Base-by-base conservation (phyloP, 2,797 vertebrate species). In the Sebastes paucispinis region DNA sequence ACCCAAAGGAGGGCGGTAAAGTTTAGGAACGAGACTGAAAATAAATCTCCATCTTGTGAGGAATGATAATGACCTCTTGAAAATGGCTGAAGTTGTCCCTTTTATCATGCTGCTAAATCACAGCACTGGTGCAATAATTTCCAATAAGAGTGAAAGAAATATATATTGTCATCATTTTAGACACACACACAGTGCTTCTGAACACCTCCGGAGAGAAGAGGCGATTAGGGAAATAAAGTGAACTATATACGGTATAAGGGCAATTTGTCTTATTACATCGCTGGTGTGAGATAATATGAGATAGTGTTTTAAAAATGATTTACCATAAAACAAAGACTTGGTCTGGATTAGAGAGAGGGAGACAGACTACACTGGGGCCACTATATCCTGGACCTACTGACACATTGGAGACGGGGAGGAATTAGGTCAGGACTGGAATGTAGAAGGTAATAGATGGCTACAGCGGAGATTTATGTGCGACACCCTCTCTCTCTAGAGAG, bases 361-460 rank as follows among this genome's bases (percentile, higher is more conserved):
- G 80, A 77, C 66, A 43, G 83, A 84, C 82, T 67, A 79, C 80
- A 70, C 24, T 52, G 69, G 50, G 78, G 67, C 81, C 86, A 85
- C 85, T 93, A 86, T 87, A 89, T 92, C 87, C 85, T 83, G 84
- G 85, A 91, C 92, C 90, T 89, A 91, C 88, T 92, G 92, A 93
- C 92, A 92, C 91, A 82, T 88, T 80, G 89, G 87, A 88, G 89
- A 91, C 80, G 66, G 69, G 88, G 81, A 92, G 86, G 87, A 93
- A 92, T 90, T 92, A 88, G 92, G 91, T 92, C 91, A 92, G 86
- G 89, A 81, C 87, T 88, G 22, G 69, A 92, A 82, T 75, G 90
- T 87, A 75, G 90, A 88, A 92, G 88, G 92, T 92, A 92, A 92
- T 92, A 88, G 91, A 92, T 93, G 90, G 92, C 91, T 90, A 89